Evolutionary conservation across 2,113 vertebrate species (phyloP).

Genomic region (Chionodraco myersi): DNA sequence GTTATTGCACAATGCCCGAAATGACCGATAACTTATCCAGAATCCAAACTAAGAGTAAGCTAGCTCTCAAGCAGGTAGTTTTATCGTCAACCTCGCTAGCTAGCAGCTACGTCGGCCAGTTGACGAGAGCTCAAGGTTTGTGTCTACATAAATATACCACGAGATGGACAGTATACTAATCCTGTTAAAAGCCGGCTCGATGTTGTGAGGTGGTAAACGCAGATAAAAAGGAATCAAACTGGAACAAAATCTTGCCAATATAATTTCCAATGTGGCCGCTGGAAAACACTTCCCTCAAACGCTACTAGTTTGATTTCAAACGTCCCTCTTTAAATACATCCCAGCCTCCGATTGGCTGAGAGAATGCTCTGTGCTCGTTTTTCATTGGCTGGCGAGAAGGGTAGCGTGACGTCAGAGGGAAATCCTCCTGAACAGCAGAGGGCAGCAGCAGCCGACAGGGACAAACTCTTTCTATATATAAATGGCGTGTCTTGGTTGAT

Average conservation of each 20-base stretch:
- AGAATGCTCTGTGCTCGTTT: neutral
- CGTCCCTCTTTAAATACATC: slow-evolving; percentile 75
- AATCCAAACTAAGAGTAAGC: neutral
- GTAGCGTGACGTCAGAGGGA: slow-evolving; percentile 22
- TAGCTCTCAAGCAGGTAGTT: neutral
- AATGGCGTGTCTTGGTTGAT: no score
- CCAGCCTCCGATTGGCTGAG: slow-evolving; percentile 70
- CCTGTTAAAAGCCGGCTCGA: neutral
- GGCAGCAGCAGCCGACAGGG: neutral
- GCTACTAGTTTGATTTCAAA: slow-evolving; percentile 79
- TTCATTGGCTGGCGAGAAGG: slow-evolving; percentile 67
- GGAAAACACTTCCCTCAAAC: neutral
- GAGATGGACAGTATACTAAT: no score
- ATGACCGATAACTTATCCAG: neutral
- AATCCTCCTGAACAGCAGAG: slow-evolving; percentile 37
- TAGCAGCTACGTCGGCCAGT: slow-evolving; percentile 31
- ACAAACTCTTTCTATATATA: no score
- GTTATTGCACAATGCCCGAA: slow-evolving; percentile 19
- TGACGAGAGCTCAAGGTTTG: neutral
- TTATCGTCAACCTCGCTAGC: slow-evolving; percentile 1
- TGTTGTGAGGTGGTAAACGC: neutral
- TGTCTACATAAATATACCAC: neutral
- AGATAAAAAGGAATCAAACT: rapidly evolving
- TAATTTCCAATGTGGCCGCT: rapidly evolving
- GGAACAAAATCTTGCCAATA: rapidly evolving